Evolutionary conservation across 2,888 invertebrate species (phyloP).

Genomic region (Ennomos fuscantarius): DNA sequence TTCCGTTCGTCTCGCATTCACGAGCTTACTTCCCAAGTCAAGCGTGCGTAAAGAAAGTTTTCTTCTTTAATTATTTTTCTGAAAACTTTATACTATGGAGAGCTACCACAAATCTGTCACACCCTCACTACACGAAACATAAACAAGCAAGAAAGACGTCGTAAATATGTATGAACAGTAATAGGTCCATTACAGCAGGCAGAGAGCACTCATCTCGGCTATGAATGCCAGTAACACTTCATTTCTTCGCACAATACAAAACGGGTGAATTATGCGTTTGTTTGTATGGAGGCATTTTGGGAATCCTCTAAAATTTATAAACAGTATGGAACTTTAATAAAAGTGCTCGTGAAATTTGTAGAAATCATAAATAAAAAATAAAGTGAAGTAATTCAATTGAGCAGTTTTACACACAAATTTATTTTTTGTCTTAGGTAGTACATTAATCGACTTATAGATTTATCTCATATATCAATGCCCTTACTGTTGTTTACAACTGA

Average conservation of each 20-base stretch:
- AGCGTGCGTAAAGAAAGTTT: too few relatives aligned
- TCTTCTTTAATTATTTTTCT: too few relatives aligned
- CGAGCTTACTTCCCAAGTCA: too few relatives aligned
- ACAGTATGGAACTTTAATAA: slow-evolving; percentile 14
- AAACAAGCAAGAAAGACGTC: slow-evolving; percentile 33
- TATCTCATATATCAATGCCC: neutral
- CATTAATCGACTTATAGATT: too few relatives aligned
- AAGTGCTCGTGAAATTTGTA: too few relatives aligned
- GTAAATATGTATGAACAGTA: slow-evolving; percentile 45
- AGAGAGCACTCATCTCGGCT: slow-evolving; percentile 38
- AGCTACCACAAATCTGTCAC: slow-evolving; percentile 6
- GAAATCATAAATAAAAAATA: too few relatives aligned
- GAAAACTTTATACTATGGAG: neutral
- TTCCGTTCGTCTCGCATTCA: too few relatives aligned
- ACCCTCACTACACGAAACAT: slow-evolving; percentile 22
- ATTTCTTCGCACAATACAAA: slow-evolving; percentile 41
- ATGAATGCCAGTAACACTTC: slow-evolving; percentile 44
- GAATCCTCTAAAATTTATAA: slow-evolving; percentile 48
- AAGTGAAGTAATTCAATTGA: too few relatives aligned
- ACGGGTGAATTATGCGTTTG: slow-evolving; percentile 43
- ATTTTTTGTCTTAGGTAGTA: too few relatives aligned
- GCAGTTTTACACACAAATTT: too few relatives aligned
- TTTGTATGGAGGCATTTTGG: slow-evolving; percentile 53
- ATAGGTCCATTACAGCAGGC: slow-evolving; percentile 40
- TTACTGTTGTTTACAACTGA: slow-evolving; percentile 30